Evolutionary conservation across 1,140 invertebrate genomes (phyloP).

Genomic region (Lordiphosa stackelbergi): DNA sequence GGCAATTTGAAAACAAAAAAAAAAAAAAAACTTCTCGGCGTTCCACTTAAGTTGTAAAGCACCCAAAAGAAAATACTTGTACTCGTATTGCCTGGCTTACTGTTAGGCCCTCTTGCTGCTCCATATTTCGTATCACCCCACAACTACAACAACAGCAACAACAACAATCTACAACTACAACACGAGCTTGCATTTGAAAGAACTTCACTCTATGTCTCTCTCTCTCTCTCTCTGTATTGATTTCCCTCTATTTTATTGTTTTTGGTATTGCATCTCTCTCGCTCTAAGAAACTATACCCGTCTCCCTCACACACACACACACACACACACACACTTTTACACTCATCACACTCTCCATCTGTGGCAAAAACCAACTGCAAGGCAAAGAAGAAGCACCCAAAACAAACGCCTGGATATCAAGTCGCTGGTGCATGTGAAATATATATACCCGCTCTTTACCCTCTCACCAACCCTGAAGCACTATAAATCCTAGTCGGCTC

Average conservation of each 20-base stretch:
- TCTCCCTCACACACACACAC: constrained; percentile 28
- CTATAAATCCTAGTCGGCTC: constrained; percentile 14
- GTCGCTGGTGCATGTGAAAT: constrained; percentile 11
- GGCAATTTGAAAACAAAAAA: constrained; percentile 1
- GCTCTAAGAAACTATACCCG: constrained; percentile 4
- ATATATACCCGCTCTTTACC: background rate
- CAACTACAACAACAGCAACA: constrained; percentile 30
- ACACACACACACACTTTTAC: constrained; percentile 24
- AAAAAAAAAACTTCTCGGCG: constrained; percentile 27
- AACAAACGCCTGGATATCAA: constrained; percentile 14
- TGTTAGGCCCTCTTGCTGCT: constrained; percentile 43
- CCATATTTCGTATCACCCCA: constrained; percentile 31
- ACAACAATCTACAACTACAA: constrained; percentile 38
- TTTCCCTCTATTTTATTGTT: constrained; percentile 50
- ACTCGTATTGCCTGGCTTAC: constrained; percentile 62
- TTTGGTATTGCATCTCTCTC: constrained; percentile 58
- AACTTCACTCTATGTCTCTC: constrained; percentile 22
- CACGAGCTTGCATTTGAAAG: constrained; percentile 67
- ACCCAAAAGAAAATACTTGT: constrained; percentile 33
- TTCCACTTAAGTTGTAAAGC: constrained; percentile 53
- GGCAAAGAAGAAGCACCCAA: constrained; percentile 35
- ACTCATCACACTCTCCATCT: constrained; percentile 41
- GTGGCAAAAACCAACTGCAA: constrained; percentile 45
- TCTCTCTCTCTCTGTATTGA: constrained; percentile 21
- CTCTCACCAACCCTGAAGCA: constrained; percentile 9